Conservation (phyloP, 1,140 invertebrate species). For the Belonocnema kinseyi region DNA sequence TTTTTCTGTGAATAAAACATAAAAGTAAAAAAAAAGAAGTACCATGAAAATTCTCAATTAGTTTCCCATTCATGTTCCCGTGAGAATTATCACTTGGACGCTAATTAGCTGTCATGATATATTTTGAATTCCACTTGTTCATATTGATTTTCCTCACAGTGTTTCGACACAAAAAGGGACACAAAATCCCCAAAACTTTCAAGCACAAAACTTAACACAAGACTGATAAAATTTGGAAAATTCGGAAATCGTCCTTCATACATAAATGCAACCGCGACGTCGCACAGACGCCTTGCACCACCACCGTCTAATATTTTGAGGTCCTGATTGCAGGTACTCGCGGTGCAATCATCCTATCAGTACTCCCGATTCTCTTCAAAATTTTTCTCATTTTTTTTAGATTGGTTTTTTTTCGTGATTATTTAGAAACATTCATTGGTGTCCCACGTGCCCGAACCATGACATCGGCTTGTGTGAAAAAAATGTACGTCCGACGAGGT, state of each 20-base stretch:
- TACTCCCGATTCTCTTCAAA: neutral
- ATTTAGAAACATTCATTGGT: too few relatives aligned
- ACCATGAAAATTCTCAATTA: too few relatives aligned
- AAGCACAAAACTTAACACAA: neutral
- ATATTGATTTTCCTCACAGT: too few relatives aligned
- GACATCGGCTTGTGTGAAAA: neutral
- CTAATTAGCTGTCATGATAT: too few relatives aligned
- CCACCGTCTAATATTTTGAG: neutral
- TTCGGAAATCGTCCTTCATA: neutral
- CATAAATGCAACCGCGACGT: neutral
- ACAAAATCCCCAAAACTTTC: neutral
- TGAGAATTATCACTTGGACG: too few relatives aligned
- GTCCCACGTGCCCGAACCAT: conserved; percentile 7
- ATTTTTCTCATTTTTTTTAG: neutral
- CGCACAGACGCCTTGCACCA: conserved; percentile 2
- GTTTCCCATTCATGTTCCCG: too few relatives aligned
- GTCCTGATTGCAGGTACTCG: neutral
- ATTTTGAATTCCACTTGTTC: too few relatives aligned
- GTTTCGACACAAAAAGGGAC: too few relatives aligned
- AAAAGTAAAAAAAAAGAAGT: too few relatives aligned
- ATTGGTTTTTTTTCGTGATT: neutral
- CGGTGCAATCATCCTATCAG: neutral
- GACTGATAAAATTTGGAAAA: neutral
- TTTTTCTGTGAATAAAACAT: too few relatives aligned
- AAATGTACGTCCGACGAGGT: conserved; percentile 45